Evolutionary conservation across 2,888 invertebrate species (phyloP).

Genomic region (Halictus ligatus): DNA sequence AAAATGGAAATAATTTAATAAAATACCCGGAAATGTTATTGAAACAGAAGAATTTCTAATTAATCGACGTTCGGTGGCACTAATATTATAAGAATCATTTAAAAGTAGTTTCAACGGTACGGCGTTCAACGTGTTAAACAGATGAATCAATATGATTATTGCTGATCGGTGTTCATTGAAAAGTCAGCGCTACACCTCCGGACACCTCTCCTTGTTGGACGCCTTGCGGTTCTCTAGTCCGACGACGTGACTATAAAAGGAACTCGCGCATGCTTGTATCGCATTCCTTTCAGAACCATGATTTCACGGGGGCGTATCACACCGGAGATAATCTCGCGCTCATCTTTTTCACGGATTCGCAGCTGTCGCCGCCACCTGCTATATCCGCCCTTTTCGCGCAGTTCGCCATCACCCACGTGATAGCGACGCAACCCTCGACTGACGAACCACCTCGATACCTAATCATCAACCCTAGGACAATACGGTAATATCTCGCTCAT

Average conservation of each 20-base stretch:
- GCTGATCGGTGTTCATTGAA: not conserved
- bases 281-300: constrained; percentile 37
- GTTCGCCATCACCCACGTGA: constrained; percentile 76
- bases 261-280: constrained; percentile 14
- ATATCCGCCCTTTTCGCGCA: constrained; percentile 78
- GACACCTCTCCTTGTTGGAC: not conserved
- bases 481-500: not conserved
- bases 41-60: too few species aligned
- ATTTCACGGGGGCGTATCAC: constrained; percentile 72
- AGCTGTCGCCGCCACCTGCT: constrained; percentile 78
- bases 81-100: too few species aligned
- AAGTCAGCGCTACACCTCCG: not conserved
- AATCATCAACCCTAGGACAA: not conserved
- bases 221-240: not conserved
- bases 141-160: not conserved
- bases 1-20: too few species aligned
- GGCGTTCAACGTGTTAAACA: not conserved
- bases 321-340: constrained; percentile 66
- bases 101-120: too few species aligned
- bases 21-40: too few species aligned
- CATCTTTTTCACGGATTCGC: constrained; percentile 76
- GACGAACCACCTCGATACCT: not conserved
- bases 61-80: too few species aligned
- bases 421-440: constrained; percentile 39
- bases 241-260: constrained; percentile 27